A percentile compares a stretch with the other conserved stretches of the same genome.
phyloP scores from a whole-genome alignment of 2,888 invertebrate genomes.

The Nysson spinosus region DNA sequence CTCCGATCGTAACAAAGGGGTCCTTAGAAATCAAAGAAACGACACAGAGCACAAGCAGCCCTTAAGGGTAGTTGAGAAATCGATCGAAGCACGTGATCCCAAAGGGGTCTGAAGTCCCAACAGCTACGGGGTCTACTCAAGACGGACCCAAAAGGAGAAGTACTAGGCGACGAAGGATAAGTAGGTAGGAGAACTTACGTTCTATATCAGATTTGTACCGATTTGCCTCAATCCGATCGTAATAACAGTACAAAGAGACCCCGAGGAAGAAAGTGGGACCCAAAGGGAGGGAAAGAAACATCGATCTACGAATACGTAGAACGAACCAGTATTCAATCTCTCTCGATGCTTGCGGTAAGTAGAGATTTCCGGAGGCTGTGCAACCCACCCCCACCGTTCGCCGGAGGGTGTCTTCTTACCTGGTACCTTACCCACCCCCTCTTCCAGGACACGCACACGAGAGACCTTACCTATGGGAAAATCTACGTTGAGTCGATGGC shows the following conservation, averaged over 20 bases:
- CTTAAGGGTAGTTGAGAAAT: constrained; percentile 36
- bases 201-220: constrained; percentile 68
- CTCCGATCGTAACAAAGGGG: constrained; percentile 19
- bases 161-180: constrained; percentile 26
- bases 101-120: constrained; percentile 17
- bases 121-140: constrained; percentile 18
- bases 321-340: constrained; percentile 69
- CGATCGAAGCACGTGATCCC: constrained; percentile 32
- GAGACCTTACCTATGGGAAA: constrained; percentile 67
- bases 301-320: constrained; percentile 23
- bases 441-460: constrained; percentile 43
- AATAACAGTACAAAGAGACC: constrained; percentile 58
- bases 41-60: constrained; percentile 18
- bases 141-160: constrained; percentile 1
- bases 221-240: constrained; percentile 66
- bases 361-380: constrained; percentile 74
- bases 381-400: constrained; percentile 7
- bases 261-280: constrained; percentile 31
- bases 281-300: not conserved
- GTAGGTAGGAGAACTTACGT: constrained; percentile 29
- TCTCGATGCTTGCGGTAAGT: constrained; percentile 73
- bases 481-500: constrained; percentile 68
- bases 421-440: constrained; percentile 47
- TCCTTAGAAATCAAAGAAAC: constrained; percentile 37
- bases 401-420: constrained; percentile 71